These are phyloP conservation scores for Garra rufa DNA, from an alignment of 2,113 vertebrate genomes.

Conservation along the genomic window DNA sequence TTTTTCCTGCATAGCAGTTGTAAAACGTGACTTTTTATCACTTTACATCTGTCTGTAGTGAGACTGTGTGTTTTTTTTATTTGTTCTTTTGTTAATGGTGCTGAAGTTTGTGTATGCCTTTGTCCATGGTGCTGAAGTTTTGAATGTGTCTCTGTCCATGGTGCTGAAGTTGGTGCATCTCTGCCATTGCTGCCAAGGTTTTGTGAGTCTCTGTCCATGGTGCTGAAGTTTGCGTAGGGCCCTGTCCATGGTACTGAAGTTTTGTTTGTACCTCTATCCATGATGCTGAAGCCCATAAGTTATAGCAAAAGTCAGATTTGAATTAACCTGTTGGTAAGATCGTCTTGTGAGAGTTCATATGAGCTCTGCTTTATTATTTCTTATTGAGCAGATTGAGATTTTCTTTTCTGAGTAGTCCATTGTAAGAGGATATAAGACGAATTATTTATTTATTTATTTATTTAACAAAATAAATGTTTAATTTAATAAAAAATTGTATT, in stretches of 20 bases:
- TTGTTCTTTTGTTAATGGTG: too few relatives aligned
- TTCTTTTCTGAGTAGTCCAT: not conserved
- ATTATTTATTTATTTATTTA: too few relatives aligned
- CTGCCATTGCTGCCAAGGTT: too few relatives aligned
- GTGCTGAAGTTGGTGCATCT: too few relatives aligned
- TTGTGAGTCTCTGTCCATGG: not conserved
- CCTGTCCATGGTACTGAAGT: not conserved
- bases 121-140: not conserved
- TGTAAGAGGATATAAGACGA: too few relatives aligned
- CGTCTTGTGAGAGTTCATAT: not conserved
- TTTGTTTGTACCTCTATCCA: not conserved
- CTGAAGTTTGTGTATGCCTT: not conserved
- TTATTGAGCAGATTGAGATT: not conserved
- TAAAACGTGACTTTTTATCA: not conserved
- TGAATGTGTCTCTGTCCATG: not conserved
- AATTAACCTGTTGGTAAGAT: not conserved
- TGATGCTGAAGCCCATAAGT: not conserved
- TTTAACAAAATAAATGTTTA: too few relatives aligned
- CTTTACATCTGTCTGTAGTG: not conserved
- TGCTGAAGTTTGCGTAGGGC: not conserved
- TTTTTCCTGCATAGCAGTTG: not conserved
- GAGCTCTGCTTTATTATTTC: not conserved
- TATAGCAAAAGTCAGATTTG: not conserved
- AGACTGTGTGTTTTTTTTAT: not conserved
- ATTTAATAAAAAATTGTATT: too few relatives aligned